Percentiles rank a stretch among this genome's conserved stretches.
Conservation (phyloP, 2,888 invertebrate genomes). For the Dryobotodes eremita region DNA sequence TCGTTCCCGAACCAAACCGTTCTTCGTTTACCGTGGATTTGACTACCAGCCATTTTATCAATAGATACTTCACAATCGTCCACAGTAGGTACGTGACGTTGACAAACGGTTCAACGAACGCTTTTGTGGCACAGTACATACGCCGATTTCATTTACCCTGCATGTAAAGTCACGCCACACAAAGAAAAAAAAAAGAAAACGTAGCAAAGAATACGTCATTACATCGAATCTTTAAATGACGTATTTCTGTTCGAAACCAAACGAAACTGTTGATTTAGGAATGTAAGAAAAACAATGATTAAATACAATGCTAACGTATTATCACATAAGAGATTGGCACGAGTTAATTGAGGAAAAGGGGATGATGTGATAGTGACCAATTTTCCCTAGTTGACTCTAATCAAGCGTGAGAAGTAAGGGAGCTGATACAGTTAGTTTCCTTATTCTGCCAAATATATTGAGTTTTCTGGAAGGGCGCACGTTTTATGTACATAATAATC, state of each 20-base stretch:
- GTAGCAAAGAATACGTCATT: background rate
- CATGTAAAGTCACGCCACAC: background rate
- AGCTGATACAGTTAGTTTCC: constrained; percentile 30
- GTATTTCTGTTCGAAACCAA: constrained; percentile 3
- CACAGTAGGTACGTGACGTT: background rate
- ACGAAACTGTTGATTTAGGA: constrained; percentile 37
- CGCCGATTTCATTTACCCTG: background rate
- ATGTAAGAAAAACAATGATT: constrained; percentile 45
- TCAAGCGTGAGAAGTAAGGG: constrained; percentile 28
- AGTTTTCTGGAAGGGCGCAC: constrained; percentile 37
- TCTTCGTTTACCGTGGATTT: too few species aligned
- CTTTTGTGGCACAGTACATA: background rate
- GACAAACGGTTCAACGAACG: background rate
- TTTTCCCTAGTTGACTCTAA: constrained; percentile 58
- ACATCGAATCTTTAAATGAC: constrained; percentile 17
- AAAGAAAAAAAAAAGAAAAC: constrained; percentile 4
- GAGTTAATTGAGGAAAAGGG: constrained; percentile 61
- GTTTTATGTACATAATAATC: constrained; percentile 22
- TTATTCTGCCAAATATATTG: constrained; percentile 39
- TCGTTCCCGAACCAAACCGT: background rate
- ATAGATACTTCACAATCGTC: background rate
- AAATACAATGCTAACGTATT: constrained; percentile 39
- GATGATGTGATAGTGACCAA: constrained; percentile 44
- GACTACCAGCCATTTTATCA: background rate
- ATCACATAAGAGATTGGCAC: constrained; percentile 58